Base-by-base conservation (phyloP, 2,113 vertebrate genomes). In the Lycaon pictus region DNA sequence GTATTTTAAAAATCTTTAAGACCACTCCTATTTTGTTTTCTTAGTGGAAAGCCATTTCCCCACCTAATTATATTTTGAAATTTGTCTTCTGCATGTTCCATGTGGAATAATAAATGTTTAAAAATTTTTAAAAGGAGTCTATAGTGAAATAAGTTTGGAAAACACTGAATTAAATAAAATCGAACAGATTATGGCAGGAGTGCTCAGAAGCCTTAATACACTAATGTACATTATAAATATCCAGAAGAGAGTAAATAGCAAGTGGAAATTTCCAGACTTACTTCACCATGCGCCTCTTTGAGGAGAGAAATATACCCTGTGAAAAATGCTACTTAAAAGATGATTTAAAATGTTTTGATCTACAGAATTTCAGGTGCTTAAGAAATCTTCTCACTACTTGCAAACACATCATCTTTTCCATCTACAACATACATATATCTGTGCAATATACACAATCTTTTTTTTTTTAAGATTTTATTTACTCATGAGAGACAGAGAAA, bases 341-440 rank as follows among this genome's bases (percentile, higher is more conserved):
- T 83, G 7, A 62, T 74, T 29, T 81, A 63, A 51, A 65, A 25
- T 15, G 20, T 82, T 90, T 90, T 87, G 4, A 71, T 56, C 11
- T 77, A 53, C 29, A 81, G 65, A 83, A n/a, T 27, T 96, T 0
- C 65, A 37, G 60, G 55, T 71, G 37, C n/a, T 43, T 91, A 56
- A 43, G 11, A 67, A 81, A 86, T 93, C 48, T 37, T 83, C 20
- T 93, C 22, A 77, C 74, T 81, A n/a, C 56, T 82, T 90, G 76
- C 63, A 83, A 89, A 85, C 58, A 51, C 16, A 84, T 48, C 17
- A 32, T 62, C 72, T 96, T 96, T 82, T 56, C n/a, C n/a, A 87
- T 71, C 37, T 27, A 56, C 48, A 69, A 2, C 37, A 69, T 32
- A 23, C 5, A 69, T 51, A 7, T 37, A 74, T 83, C 53, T 93